phyloP scores from a whole-genome alignment of 2,797 vertebrate genomes.

The Parotocinclus haroldoi region DNA sequence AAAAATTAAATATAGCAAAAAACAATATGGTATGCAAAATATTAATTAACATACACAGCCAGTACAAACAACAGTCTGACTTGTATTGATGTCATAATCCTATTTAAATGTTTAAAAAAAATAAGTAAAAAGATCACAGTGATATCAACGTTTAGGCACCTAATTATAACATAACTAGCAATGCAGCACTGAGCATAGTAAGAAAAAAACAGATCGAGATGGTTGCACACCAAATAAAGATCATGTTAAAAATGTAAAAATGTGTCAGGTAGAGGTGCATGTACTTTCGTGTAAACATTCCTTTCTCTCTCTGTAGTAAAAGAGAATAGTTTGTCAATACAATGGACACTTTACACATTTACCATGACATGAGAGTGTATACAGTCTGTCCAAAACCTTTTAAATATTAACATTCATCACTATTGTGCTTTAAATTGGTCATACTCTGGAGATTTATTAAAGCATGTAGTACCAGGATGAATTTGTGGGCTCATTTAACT shows the following conservation, averaged over 20 bases:
- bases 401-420: constrained; percentile 61
- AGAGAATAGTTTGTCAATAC: constrained; percentile 40
- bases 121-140: too few relatives aligned
- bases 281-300: too few relatives aligned
- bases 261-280: constrained; percentile 36
- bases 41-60: too few relatives aligned
- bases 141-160: neutral
- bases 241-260: too few relatives aligned
- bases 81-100: too few relatives aligned
- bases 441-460: constrained; percentile 42
- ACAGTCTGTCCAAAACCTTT: constrained; percentile 69
- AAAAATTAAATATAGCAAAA: too few relatives aligned
- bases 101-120: too few relatives aligned
- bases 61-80: too few relatives aligned
- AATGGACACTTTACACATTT: constrained; percentile 30
- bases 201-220: too few relatives aligned
- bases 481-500: constrained; percentile 31
- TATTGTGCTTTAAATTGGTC: constrained; percentile 38
- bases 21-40: too few relatives aligned
- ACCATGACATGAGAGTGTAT: constrained; percentile 54
- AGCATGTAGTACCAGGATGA: constrained; percentile 43
- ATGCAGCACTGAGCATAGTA: constrained; percentile 9
- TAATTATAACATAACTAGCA: neutral
- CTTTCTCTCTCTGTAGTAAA: neutral
- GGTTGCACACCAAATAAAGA: constrained; percentile 5